Evolutionary conservation across 2,888 invertebrate species (phyloP), one percentile per base, ranked within the genome.

Genomic region (Parapristionchus giblindavisi): DNA sequence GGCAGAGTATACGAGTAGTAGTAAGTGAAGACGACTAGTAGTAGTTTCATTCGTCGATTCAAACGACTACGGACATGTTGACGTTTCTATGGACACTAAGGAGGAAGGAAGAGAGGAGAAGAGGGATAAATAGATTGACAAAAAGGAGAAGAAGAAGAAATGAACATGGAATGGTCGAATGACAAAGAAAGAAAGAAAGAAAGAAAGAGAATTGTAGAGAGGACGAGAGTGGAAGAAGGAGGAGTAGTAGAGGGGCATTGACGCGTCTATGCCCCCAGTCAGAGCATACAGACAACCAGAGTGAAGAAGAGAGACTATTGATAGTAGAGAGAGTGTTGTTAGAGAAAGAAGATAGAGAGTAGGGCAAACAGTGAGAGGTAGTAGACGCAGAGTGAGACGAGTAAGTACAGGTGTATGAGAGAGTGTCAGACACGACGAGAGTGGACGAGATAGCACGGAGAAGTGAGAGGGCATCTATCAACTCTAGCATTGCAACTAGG

Each of bases 1-100:
- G n/a, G n/a, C n/a, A n/a, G n/a, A n/a, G n/a, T n/a, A n/a, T n/a
- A 38, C 40, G 63, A 40, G 63, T 40, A 63, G 63, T 38, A 63
- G 63, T 8, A 38, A 36, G n/a, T 6, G 60, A 60, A 60, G 60
- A 60, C 21, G 63, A 63, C 63, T 63, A 36, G 63, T 63, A 40
- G 21, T 48, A 48, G 11, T 14, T 11, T 21, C 48, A 48, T 21
- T 14, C 11, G 21, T 48, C 48, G 48, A 21, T 14, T 21, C 14
- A 48, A 48, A 48, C 48, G 48, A 48, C 48, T 11, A 11, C 11
- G 21, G 48, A 14, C 14, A 48, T 14, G 48, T 14, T 14, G 11
- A 21, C 11, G 48, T 48, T 11, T 11, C n/a, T 8, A 56, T 24
- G 17, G 56, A 56, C 56, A 56, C 27, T 11, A 56, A 56, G 56